Percentiles rank a stretch among this genome's conserved stretches.
phyloP scores from a whole-genome alignment of 2,113 vertebrate species.

The Paraplagusia blochii region DNA sequence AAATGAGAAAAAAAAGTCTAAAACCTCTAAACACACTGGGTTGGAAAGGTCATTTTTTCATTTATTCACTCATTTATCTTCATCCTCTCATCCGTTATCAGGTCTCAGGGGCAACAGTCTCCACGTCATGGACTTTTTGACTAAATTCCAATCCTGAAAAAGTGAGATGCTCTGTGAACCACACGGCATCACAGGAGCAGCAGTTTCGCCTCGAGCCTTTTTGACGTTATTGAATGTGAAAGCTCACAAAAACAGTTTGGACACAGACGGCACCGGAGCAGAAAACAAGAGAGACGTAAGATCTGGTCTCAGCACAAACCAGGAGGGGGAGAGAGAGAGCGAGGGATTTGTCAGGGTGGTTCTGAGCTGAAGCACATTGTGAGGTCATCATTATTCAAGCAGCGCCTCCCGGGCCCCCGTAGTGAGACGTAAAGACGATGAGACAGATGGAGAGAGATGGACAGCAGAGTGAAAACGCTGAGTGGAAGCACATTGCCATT shows the following conservation, averaged over 20 bases:
- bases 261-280: conserved; percentile 12
- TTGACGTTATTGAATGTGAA: not conserved
- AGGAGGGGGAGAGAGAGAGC: not conserved
- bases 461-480: conserved; percentile 20
- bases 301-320: conserved; percentile 27
- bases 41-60: too few species aligned
- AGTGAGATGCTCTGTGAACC: too few species aligned
- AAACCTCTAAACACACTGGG: too few species aligned
- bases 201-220: too few species aligned
- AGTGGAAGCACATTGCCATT: conserved; percentile 19
- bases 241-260: not conserved
- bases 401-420: conserved; percentile 1
- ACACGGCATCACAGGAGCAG: too few species aligned
- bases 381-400: conserved; percentile 46
- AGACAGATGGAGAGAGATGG: not conserved
- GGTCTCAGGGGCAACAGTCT: too few species aligned
- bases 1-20: too few species aligned
- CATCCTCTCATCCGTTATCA: too few species aligned
- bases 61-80: too few species aligned
- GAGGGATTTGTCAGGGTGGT: conserved; percentile 30
- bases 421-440: conserved; percentile 5
- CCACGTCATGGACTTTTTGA: too few species aligned
- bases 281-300: conserved; percentile 28
- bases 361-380: conserved; percentile 21
- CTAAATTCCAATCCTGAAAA: too few species aligned